Evolutionary conservation across 2,797 vertebrate species (phyloP), one percentile per base, ranked within the genome.

Genomic region (Aplochiton taeniatus): DNA sequence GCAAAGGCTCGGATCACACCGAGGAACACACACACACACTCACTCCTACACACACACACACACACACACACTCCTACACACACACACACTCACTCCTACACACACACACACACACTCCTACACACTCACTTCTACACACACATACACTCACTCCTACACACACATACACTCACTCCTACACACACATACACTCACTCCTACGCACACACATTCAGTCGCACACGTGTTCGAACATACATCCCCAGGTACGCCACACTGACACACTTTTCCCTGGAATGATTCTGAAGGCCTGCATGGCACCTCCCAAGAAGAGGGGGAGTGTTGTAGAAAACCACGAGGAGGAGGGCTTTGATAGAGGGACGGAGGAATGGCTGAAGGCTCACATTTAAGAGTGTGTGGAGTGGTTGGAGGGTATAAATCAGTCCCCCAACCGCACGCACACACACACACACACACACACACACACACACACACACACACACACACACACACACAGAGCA

Each of bases 221-320:
- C n/a, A n/a, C n/a, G n/a, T n/a, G n/a, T n/a, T n/a, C n/a, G n/a
- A n/a, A n/a, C n/a, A n/a, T n/a, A n/a, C n/a, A n/a, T n/a, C 11
- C 12, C 9, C 18, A 41, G 9, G 14, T 12, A 83, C 82, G 80
- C 71, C 77, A 54, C 69, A 75, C 76, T 87, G 85, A 86, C 86
- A 86, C 74, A 85, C 79, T 83, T 84, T 68, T 85, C 74, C 80
- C 79, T 85, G 73, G 75, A 74, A 83, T 80, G 77, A 85, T 82
- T 71, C 78, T 78, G 82, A 85, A 78, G 83, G 76, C 65, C 77
- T 75, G 76, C 73, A 78, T 76, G 77, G 20, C 64, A 65, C 68
- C 63, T 62, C 71, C 61, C 56, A 63, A 8, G 9, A 41, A 4
- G 14, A 54, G 6, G 16, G 31, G 44, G 41, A 63, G 19, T 19